phyloP scores from a whole-genome alignment of 2,113 vertebrate genomes.

The Hippocampus comes region DNA sequence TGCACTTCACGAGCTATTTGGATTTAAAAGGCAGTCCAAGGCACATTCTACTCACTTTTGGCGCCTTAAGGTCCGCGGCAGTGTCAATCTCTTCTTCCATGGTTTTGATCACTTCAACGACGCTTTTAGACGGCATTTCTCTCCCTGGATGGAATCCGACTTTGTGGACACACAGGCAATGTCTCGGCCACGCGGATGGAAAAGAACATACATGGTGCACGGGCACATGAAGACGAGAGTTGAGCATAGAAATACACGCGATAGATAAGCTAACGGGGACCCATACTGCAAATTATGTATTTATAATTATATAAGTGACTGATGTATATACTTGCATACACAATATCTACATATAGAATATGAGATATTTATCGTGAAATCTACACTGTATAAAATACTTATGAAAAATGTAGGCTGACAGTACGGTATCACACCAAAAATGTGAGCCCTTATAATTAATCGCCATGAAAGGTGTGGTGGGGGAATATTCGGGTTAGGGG shows the following conservation, averaged over 20 bases:
- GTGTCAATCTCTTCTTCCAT: conserved; percentile 52
- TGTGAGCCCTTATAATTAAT: too few relatives aligned
- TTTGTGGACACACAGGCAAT: conserved; percentile 28
- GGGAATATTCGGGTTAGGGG: too few relatives aligned
- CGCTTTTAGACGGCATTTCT: conserved; percentile 68
- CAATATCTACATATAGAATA: too few relatives aligned
- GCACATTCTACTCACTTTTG: conserved; percentile 48
- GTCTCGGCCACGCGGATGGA: conserved; percentile 44
- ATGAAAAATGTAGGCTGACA: too few relatives aligned
- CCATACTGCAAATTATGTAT: background rate
- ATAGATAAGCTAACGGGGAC: background rate
- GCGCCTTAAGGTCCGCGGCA: conserved; percentile 20
- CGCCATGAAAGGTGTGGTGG: too few relatives aligned
- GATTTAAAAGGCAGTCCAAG: background rate
- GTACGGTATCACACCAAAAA: too few relatives aligned
- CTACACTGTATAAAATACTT: too few relatives aligned
- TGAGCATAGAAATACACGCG: conserved; percentile 17
- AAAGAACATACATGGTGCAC: conserved; percentile 50
- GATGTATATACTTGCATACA: too few relatives aligned
- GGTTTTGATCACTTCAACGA: conserved; percentile 36
- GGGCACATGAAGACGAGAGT: background rate
- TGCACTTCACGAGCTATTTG: background rate
- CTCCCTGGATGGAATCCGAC: conserved; percentile 40
- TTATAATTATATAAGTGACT: background rate
- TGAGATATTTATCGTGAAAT: too few relatives aligned